phyloP scores from a whole-genome alignment of 2,113 vertebrate genomes.

The Macquaria australasica region DNA sequence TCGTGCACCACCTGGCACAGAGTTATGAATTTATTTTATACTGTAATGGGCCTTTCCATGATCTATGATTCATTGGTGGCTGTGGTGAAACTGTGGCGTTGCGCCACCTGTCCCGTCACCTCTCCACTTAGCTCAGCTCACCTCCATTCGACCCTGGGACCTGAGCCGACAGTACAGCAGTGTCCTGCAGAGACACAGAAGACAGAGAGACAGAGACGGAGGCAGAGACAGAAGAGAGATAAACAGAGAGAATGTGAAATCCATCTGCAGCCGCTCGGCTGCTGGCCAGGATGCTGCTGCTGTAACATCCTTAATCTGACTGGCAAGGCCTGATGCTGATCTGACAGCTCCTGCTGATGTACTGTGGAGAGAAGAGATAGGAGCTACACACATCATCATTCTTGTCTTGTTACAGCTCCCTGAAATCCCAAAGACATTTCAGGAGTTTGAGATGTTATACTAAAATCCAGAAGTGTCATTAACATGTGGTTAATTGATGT shows the following conservation, averaged over 20 bases:
- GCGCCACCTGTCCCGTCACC: constrained; percentile 41
- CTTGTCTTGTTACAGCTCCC: background rate
- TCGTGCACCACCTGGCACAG: constrained; percentile 19
- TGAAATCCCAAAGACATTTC: constrained; percentile 3
- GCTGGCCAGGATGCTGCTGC: constrained; percentile 72
- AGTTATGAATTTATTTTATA: constrained; percentile 16
- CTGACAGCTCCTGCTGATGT: constrained; percentile 73
- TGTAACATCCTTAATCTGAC: constrained; percentile 76
- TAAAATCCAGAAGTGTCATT: background rate
- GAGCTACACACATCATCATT: constrained; percentile 21
- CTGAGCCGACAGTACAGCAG: constrained; percentile 24
- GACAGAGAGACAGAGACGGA: constrained; percentile 42
- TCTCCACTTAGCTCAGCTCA: constrained; percentile 29
- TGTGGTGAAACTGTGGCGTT: background rate
- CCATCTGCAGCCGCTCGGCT: constrained; percentile 66
- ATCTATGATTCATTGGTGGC: constrained; percentile 6
- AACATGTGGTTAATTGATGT: background rate
- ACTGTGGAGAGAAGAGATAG: constrained; percentile 55
- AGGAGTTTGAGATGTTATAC: background rate
- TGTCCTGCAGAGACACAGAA: constrained; percentile 48
- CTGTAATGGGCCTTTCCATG: constrained; percentile 23
- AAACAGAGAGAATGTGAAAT: constrained; percentile 65
- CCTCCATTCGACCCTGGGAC: constrained; percentile 51
- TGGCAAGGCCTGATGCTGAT: constrained; percentile 71
- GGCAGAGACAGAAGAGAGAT: constrained; percentile 54